Evolutionary conservation across 2,797 vertebrate species (phyloP), one percentile per base, ranked within the genome.

Genomic region (Hybognathus amarus): DNA sequence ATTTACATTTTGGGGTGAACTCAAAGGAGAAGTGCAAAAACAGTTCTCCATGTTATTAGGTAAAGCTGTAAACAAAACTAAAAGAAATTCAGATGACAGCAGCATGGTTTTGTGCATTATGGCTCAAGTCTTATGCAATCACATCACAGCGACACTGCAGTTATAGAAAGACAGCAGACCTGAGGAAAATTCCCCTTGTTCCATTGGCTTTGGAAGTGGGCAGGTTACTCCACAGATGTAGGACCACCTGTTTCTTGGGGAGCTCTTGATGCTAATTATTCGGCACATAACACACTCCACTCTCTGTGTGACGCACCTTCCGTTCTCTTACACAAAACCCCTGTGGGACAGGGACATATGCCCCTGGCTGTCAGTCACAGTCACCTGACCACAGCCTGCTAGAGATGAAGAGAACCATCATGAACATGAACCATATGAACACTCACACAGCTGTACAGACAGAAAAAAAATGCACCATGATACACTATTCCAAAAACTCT

Each of bases 251-350:
- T 91, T 90, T 88, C 90, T 6, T 38, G 36, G 85, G 90, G 91
- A 91, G 82, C 73, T 6, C 86, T 84, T 74, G 88, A 87, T 85
- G 88, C 90, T 92, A 88, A 92, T 93, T 92, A 93, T 89, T 80
- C 87, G 56, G 84, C 79, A 88, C 86, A 85, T 86, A 89, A 27
- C 15, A 77, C 77, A 80, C 86, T 85, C 66, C 78, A 76, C 80
- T 84, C 80, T 63, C 15, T 69, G 82, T 70, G 69, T 45, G 42
- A 50, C 82, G 80, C 87, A 90, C 91, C 86, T 92, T 91, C 71
- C 88, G 82, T 86, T 82, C 36, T 87, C 89, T 91, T 76, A 90
- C 89, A 86, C 86, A 85, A 87, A 70, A 90, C 91, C 89, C 92
- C 76, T 76, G 76, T 87, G 93, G 88, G 88, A 87, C 81, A 87